Percentiles rank a stretch among this genome's conserved stretches.
These are phyloP conservation scores for Orchesella cincta DNA, from an alignment of 1,140 invertebrate species.

Conservation along the genomic window DNA sequence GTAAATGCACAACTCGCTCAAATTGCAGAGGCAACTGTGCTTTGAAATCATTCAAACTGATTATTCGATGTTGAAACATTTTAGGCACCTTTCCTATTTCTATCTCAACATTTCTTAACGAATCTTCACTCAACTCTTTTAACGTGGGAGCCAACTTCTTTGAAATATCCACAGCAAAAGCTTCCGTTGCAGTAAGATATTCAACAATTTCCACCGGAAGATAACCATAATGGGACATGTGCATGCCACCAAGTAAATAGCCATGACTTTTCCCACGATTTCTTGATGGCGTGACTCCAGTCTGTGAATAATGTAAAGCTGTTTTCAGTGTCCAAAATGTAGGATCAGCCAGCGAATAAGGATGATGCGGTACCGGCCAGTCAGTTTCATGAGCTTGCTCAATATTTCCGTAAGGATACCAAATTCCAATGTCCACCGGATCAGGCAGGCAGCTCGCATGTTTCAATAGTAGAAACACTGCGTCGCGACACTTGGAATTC, in stretches of 20 bases:
- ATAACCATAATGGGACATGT: conserved; percentile 34
- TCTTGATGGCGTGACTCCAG: neutral
- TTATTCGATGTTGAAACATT: too few species aligned
- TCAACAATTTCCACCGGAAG: conserved; percentile 26
- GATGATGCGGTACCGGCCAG: conserved; percentile 12
- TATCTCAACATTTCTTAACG: too few species aligned
- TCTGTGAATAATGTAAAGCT: neutral
- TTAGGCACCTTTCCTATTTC: too few species aligned
- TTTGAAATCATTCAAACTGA: neutral
- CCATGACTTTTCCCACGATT: neutral
- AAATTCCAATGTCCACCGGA: conserved; percentile 1
- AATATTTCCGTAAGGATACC: conserved; percentile 35
- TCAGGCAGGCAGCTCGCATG: neutral
- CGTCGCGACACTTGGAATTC: neutral
- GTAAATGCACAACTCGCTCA: neutral
- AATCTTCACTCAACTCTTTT: too few species aligned
- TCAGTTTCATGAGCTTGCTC: conserved; percentile 15
- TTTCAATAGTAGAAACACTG: conserved; percentile 12
- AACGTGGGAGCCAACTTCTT: too few species aligned
- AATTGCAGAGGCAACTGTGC: neutral
- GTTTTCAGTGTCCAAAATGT: conserved; percentile 26
- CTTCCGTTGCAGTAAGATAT: too few species aligned
- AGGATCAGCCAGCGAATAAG: conserved; percentile 27
- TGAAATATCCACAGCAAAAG: too few species aligned
- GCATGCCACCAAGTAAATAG: conserved; percentile 32